Evolutionary conservation across 1,140 invertebrate genomes (phyloP).

Genomic region (Tigriopus japonicus): DNA sequence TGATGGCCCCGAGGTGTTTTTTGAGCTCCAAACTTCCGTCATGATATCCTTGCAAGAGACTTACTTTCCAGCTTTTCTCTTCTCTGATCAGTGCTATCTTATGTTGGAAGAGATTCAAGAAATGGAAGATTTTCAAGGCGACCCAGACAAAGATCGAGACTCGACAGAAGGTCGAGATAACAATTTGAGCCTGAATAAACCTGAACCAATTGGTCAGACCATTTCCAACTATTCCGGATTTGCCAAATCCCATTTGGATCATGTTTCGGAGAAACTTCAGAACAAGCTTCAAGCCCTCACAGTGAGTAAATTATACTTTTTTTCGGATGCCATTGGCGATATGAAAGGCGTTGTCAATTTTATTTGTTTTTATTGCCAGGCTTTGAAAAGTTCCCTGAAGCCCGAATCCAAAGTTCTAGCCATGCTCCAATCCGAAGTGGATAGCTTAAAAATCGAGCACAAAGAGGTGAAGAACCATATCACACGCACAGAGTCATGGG

Average conservation of each 20-base stretch:
- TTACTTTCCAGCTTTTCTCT: constrained; percentile 68
- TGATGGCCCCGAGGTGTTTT: constrained; percentile 70
- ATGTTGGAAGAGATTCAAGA: constrained; percentile 32
- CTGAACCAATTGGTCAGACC: constrained; percentile 16
- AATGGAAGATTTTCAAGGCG: constrained; percentile 36
- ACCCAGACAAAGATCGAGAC: not conserved
- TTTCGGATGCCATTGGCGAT: too few relatives aligned
- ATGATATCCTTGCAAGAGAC: constrained; percentile 58
- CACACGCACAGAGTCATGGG: constrained; percentile 67
- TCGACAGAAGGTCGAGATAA: constrained; percentile 33
- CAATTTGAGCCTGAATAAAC: constrained; percentile 8
- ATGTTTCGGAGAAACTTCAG: constrained; percentile 52
- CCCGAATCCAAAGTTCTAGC: constrained; percentile 51
- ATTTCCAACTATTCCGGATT: constrained; percentile 58
- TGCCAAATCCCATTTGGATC: constrained; percentile 54
- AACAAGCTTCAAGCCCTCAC: constrained; percentile 58
- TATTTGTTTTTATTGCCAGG: constrained; percentile 22
- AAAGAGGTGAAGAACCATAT: constrained; percentile 58
- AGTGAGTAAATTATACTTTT: too few relatives aligned
- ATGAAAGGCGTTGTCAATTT: too few relatives aligned
- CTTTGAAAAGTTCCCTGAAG: constrained; percentile 47
- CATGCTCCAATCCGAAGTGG: constrained; percentile 58
- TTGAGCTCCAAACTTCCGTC: constrained; percentile 59
- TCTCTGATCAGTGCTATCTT: constrained; percentile 61
- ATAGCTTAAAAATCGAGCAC: constrained; percentile 53